These are phyloP conservation scores for Trogon surrucura DNA, from an alignment of 2,113 vertebrate genomes.

Conservation along the genomic window DNA sequence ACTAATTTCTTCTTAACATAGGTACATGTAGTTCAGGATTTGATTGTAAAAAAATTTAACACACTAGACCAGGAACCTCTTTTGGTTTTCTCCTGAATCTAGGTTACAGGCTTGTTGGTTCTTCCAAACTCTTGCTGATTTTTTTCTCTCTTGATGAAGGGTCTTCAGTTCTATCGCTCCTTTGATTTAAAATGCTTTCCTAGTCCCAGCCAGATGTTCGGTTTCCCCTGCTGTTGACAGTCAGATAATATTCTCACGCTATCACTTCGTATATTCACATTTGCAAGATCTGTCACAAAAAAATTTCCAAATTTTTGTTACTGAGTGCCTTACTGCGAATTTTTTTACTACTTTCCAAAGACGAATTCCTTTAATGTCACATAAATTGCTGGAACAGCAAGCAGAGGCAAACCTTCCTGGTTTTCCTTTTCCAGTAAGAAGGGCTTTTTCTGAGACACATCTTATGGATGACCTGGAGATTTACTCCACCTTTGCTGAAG, in stretches of 20 bases:
- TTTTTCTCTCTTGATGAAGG: neutral
- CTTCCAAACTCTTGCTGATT: neutral
- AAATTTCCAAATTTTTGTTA: conserved; percentile 8
- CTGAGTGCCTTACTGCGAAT: neutral
- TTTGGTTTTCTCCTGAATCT: neutral
- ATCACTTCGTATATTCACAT: neutral
- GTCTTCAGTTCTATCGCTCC: neutral
- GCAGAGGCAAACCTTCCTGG: neutral
- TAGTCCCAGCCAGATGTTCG: conserved; percentile 13
- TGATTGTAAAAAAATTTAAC: neutral
- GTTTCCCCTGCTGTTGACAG: neutral
- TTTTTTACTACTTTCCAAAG: conserved; percentile 41
- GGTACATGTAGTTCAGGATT: neutral
- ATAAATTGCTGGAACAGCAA: conserved; percentile 32
- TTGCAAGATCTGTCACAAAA: conserved; percentile 9
- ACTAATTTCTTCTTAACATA: neutral
- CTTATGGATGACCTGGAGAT: conserved; percentile 21
- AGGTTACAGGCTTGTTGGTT: neutral
- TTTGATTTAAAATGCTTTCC: neutral
- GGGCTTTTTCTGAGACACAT: conserved; percentile 34
- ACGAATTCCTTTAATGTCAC: conserved; percentile 3
- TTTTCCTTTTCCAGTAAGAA: conserved; percentile 53
- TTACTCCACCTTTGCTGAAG: conserved; percentile 39
- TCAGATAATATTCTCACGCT: neutral
- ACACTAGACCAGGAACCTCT: neutral